A percentile compares a stretch with the other conserved stretches of the same genome.
Evolutionary conservation across 2,113 vertebrate genomes (phyloP).

Genomic region (Gnathonemus echidnorhynchus): DNA sequence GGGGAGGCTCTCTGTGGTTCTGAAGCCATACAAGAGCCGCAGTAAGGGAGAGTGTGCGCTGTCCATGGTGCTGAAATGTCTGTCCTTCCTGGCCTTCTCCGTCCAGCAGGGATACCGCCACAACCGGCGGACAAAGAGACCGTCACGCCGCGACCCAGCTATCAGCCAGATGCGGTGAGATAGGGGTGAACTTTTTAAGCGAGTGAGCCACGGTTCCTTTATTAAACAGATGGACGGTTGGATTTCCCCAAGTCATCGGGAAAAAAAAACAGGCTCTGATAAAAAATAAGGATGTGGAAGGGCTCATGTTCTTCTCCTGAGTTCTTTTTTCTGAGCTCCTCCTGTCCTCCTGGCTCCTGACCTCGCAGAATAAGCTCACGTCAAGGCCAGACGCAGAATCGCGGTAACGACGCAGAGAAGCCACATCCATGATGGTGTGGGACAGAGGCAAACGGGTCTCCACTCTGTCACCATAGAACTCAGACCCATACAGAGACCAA

Average conservation of each 20-base stretch:
- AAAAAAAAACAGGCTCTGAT: background rate
- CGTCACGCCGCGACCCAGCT: background rate
- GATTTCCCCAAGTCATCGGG: background rate
- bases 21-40: background rate
- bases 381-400: background rate
- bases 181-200: background rate
- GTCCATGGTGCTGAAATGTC: background rate
- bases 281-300: background rate
- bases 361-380: background rate
- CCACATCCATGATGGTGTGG: background rate
- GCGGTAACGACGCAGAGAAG: background rate
- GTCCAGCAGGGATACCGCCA: background rate
- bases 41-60: background rate
- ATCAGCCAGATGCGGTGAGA: background rate
- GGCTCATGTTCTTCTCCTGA: background rate
- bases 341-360: background rate
- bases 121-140: background rate
- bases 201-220: background rate
- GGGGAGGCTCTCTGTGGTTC: background rate
- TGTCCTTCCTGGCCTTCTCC: background rate
- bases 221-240: no score
- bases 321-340: background rate
- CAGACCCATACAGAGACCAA: background rate
- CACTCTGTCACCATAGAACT: background rate
- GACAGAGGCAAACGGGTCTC: background rate